phyloP scores from a whole-genome alignment of 2,888 invertebrate species.

The Parasteatoda lunata region DNA sequence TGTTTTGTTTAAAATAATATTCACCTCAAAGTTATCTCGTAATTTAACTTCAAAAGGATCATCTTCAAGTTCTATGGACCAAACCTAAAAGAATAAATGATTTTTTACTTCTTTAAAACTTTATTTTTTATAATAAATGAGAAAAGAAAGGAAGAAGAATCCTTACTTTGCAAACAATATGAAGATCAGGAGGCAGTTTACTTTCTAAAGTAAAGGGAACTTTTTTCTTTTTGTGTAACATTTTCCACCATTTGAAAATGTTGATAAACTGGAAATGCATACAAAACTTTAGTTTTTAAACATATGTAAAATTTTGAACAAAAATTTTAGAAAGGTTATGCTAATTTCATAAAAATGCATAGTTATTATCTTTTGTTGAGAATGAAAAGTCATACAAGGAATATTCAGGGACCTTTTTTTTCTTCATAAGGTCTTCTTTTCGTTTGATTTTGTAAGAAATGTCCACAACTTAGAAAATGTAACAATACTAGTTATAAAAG shows the following conservation, averaged over 20 bases:
- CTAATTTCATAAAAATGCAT: no score
- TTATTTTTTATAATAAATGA: no score
- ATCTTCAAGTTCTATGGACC: constrained; percentile 93
- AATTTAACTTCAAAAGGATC: constrained; percentile 98
- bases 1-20: neutral
- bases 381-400: no score
- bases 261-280: constrained; percentile 79
- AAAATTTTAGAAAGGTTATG: no score
- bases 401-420: no score
- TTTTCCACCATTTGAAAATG: constrained; percentile 93
- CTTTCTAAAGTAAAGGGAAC: constrained; percentile 82
- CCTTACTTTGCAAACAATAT: constrained; percentile 77
- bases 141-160: neutral
- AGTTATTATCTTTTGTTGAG: no score
- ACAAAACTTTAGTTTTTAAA: neutral
- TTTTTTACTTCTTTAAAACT: no score
- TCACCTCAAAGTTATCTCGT: constrained; percentile 90
- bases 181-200: constrained; percentile 89
- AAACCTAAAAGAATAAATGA: constrained; percentile 83
- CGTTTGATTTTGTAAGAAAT: no score
- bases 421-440: no score
- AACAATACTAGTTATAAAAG: no score
- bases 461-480: no score
- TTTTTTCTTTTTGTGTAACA: constrained; percentile 81
- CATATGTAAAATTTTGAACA: no score